phyloP scores from a whole-genome alignment of 2,797 vertebrate species.

The Yasuhikotakia modesta region DNA sequence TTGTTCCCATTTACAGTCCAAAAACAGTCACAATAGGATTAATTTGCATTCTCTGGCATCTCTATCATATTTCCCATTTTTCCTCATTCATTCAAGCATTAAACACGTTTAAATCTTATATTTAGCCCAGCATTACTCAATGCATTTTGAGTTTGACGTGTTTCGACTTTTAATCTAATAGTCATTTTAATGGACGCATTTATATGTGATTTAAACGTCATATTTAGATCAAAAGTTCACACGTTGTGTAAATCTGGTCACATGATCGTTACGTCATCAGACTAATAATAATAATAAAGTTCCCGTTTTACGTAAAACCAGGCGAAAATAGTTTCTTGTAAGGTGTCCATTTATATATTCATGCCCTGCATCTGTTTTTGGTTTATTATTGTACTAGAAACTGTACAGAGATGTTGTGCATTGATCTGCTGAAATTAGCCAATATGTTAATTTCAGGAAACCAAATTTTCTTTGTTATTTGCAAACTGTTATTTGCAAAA shows the following conservation, averaged over 20 bases:
- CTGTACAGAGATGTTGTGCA: neutral
- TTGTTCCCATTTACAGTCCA: too few relatives aligned
- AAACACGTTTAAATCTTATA: too few relatives aligned
- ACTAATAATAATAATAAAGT: slow-evolving; percentile 5
- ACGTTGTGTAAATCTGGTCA: neutral
- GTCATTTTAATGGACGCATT: neutral
- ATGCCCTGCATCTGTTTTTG: neutral
- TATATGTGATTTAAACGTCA: slow-evolving; percentile 2
- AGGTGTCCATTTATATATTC: neutral
- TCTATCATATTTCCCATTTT: too few relatives aligned
- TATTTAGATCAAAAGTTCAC: neutral
- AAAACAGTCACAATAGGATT: too few relatives aligned
- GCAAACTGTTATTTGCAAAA: neutral
- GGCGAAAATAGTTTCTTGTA: neutral
- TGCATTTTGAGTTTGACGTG: neutral
- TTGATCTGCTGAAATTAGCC: slow-evolving; percentile 5
- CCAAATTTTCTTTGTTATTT: neutral
- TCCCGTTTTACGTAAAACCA: neutral
- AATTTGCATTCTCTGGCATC: too few relatives aligned
- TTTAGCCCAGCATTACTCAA: neutral
- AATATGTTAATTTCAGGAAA: neutral
- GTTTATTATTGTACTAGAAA: neutral
- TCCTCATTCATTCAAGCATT: too few relatives aligned
- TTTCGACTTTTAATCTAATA: neutral
- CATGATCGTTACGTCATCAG: neutral